Base-by-base conservation (phyloP, 1,140 invertebrate species). In the Hyles euphorbiae region DNA sequence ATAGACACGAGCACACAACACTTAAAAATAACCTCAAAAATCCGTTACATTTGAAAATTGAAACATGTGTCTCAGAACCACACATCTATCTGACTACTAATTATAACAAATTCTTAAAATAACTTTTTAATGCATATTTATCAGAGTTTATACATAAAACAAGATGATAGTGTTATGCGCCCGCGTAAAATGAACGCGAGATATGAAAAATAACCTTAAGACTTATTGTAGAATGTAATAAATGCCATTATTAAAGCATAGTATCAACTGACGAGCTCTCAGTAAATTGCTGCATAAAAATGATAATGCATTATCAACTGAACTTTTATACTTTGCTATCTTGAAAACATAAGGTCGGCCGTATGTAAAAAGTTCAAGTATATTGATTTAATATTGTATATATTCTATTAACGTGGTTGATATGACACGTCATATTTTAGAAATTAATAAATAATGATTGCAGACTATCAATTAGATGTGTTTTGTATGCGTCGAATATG, bases 221-320 rank as follows among this genome's bases (percentile, higher is more conserved):
- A 68, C 58, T 72, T 81, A 76, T 55, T 63, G 65, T 61, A 60
- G 69, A 74, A 75, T 66, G 34, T 55, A 65, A 72, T 77, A 76
- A 80, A 78, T 81, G 73, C 76, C 63, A 71, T 76, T 74, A 54
- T 70, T 67, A 58, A 68, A 63, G 49, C 60, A 60, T 59, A 52
- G 54, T 46, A 62, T 61, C 54, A 22, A 22, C 22, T 22, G 22
- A 22, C 52, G 52, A 58, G 9, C 53, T 61, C 61, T 63, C 60
- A 11, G 43, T 65, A 57, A 60, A 68, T 63, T 66, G 58, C 65
- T 67, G 67, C 66, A 69, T 71, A 73, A 66, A 72, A 55, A 61
- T 34, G 72, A 72, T 74, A 74, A 61, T 67, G 62, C 59, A 72
- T 53, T 71, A 76, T 77, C 72, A 47, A 63, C 58, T 60, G 53